Evolutionary conservation across 1,140 invertebrate genomes (phyloP), one percentile per base, ranked within the genome.

Genomic region (Caerostris darwini): DNA sequence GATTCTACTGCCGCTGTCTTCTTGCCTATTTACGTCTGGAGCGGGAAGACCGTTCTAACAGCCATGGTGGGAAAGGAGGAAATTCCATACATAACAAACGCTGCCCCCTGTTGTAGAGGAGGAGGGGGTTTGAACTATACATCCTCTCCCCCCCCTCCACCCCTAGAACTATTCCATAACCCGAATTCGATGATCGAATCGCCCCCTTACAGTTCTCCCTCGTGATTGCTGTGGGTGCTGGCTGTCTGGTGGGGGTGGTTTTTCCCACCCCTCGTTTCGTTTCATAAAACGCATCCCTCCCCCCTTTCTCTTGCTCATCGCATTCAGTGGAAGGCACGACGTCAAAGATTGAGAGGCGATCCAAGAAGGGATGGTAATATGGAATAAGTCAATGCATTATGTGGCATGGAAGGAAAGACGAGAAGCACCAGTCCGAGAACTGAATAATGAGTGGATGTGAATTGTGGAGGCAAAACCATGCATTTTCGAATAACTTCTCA

Each of bases 101-200:
- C 64, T 81, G 69, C 69, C 89, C 81, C 82, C 19, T 87, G 85
- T 90, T 81, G 89, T 90, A 8, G 69, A 90, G 71, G 56, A 19
- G 71, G 69, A 8, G 14, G 57, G 50, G 58, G 57, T 34, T 7
- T 58, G 57, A 56, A 7, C 83, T 19, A 59, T 53, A 86, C 12
- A 58, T 12, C 34, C 12, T 53, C 50, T 34, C 19, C 50, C 87
- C 6, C 19, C 50, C 87, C 6, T 56, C 87, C 34, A 53, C 64
- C 53, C 64, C 71, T 53, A 6, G 19, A 53, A 10, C 64, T 14
- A n/a, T 67, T 57, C 71, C 34, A 77, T 90, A 90, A 90, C 89
- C 89, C 54, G 89, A 90, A 90, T 90, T 90, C 89, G 89, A 90
- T 90, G 89, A 90, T 90, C 89, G 89, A 90, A 81, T 90, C 57